phyloP scores from a whole-genome alignment of 2,797 vertebrate species.

The Margarornis squamiger region DNA sequence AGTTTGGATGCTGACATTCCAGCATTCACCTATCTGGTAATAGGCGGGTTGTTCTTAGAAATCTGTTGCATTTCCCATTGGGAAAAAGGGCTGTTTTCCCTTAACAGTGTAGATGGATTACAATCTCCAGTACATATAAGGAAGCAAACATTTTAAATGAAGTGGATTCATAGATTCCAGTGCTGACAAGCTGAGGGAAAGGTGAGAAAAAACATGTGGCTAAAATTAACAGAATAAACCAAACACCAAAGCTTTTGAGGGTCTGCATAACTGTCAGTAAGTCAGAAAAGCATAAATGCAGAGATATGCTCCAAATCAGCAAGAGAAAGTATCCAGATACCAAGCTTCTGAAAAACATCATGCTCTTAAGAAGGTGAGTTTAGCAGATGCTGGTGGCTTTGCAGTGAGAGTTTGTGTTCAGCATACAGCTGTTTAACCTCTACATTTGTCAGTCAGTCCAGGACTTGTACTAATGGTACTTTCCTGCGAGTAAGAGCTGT shows the following conservation, averaged over 20 bases:
- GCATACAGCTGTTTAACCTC: neutral
- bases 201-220: neutral
- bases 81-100: neutral
- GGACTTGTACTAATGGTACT: neutral
- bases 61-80: neutral
- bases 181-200: slow-evolving; percentile 21
- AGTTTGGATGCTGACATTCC: neutral
- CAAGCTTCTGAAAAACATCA: neutral
- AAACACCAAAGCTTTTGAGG: neutral
- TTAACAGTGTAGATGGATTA: neutral
- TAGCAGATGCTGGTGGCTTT: neutral
- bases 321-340: neutral
- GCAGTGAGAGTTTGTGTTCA: neutral
- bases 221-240: slow-evolving; percentile 18
- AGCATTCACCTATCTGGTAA: neutral
- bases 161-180: neutral
- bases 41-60: neutral
- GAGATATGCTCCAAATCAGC: neutral
- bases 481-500: neutral
- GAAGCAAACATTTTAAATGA: neutral
- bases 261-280: neutral
- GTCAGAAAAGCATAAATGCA: neutral
- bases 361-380: neutral
- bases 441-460: neutral
- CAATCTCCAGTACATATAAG: neutral